Percentiles rank a stretch among this genome's conserved stretches.
Evolutionary conservation across 2,888 invertebrate species (phyloP).

Genomic region (Epistrophe eligans): DNA sequence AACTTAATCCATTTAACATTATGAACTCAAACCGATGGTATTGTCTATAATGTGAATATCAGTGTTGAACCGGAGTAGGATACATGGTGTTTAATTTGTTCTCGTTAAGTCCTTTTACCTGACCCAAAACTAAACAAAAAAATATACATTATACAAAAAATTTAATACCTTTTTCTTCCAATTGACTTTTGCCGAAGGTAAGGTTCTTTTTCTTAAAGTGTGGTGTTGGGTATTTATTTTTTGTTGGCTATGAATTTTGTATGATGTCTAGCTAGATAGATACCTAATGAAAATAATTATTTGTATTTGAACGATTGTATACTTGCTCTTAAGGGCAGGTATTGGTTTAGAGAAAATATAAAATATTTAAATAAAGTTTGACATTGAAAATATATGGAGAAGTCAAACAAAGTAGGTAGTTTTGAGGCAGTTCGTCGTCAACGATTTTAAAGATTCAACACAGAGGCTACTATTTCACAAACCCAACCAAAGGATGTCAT

Average conservation of each 20-base stretch:
- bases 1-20: not conserved
- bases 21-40: not conserved
- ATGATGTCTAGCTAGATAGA: constrained; percentile 6
- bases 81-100: constrained; percentile 48
- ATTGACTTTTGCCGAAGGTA: not conserved
- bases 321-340: not conserved
- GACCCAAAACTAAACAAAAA: constrained; percentile 23
- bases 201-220: too few relatives aligned
- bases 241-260: not conserved
- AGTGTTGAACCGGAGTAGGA: not conserved
- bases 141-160: not conserved
- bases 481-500: too few relatives aligned
- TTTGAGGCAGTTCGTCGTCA: too few relatives aligned
- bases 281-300: constrained; percentile 59
- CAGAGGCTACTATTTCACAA: too few relatives aligned
- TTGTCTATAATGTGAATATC: not conserved
- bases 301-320: constrained; percentile 34
- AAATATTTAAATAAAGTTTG: too few relatives aligned
- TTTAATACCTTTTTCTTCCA: constrained; percentile 8
- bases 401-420: too few relatives aligned
- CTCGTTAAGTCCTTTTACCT: constrained; percentile 52
- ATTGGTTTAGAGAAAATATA: not conserved
- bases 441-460: too few relatives aligned
- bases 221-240: not conserved
- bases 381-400: too few relatives aligned